Base-by-base conservation (phyloP, 2,888 invertebrate species). In the Drosophila barbarae region DNA sequence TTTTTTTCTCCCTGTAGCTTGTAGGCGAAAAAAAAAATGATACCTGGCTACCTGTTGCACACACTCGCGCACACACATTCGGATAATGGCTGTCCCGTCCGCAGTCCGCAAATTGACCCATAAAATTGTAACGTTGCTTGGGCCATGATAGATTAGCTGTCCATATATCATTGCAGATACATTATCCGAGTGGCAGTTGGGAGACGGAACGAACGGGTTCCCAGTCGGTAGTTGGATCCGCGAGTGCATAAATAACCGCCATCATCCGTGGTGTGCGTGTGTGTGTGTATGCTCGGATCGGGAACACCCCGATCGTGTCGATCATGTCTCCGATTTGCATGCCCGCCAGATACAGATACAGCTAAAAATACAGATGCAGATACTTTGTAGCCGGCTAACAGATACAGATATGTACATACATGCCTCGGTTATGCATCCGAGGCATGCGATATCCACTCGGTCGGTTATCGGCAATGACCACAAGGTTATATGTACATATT, bases 81-180 rank as follows among this genome's bases (percentile, higher is more conserved):
- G 39, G 56, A 38, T 59, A 75, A 69, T 76, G 68, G 51, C 41
- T 65, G 61, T 66, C 46, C 46, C 18, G 46, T 46, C 30, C 30
- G 30, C 46, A 30, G 46, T 47, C 67, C 74, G 74, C 68, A 72
- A 73, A 76, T 74, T 83, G 72, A 77, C 78, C 76, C 78, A 81
- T 73, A 67, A 75, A 71, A 34, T 44, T 56, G 49, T 54, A 68
- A 51, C 61, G 28, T 54, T 46, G 47, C 60, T 63, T 75, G 42
- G 57, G 64, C 41, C 49, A 34, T 52, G 71, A 73, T 58, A 38
- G 50, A 76, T 59, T 70, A 53, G 44, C 58, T 58, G 47, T 28
- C 65, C 47, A 57, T 61, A 66, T 67, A 66, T 66, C 65, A 66
- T 57, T 42, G 68, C 32, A 57, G 68, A 68, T 51, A 68, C 68